phyloP scores from a whole-genome alignment of 30 jellyfish, hydroid and myxozoan species.

The Chrysaora quinquecirrha region DNA sequence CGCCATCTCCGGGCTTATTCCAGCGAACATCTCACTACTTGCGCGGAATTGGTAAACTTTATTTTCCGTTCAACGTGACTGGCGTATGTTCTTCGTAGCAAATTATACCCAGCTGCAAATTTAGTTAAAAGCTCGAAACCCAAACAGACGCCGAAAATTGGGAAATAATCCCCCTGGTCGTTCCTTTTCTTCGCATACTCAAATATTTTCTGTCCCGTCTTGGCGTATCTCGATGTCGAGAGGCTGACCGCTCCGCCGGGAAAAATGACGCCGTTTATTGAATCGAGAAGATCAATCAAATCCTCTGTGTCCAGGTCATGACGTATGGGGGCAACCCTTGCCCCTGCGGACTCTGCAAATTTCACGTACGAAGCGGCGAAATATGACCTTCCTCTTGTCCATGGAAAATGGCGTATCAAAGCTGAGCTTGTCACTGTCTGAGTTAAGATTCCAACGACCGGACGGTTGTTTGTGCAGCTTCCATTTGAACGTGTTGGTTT shows the following conservation, averaged over 20 bases:
- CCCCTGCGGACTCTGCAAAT: constrained; percentile 56
- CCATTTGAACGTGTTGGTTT: background rate
- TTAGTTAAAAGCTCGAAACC: constrained; percentile 43
- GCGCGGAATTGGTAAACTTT: background rate
- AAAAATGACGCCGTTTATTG: constrained; percentile 47
- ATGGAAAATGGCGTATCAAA: constrained; percentile 9
- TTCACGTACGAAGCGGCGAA: constrained; percentile 56
- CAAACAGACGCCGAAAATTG: constrained; percentile 49
- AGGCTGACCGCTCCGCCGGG: constrained; percentile 62
- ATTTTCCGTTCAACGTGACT: constrained; percentile 18
- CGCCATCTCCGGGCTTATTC: background rate
- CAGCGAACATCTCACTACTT: constrained; percentile 24
- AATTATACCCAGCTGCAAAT: constrained; percentile 18
- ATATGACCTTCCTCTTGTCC: constrained; percentile 35
- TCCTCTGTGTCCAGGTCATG: constrained; percentile 9
- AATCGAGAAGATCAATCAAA: constrained; percentile 13
- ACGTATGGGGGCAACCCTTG: constrained; percentile 47
- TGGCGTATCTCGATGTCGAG: constrained; percentile 38
- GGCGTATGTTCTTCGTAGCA: constrained; percentile 37
- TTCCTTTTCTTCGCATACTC: constrained; percentile 39
- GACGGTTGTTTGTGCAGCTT: constrained; percentile 29
- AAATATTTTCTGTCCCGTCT: constrained; percentile 24
- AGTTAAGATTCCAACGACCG: constrained; percentile 42
- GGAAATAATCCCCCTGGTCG: constrained; percentile 26
- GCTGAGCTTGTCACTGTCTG: constrained; percentile 18